Conservation (phyloP, 2,797 vertebrate species). For the Alfaro cultratus region DNA sequence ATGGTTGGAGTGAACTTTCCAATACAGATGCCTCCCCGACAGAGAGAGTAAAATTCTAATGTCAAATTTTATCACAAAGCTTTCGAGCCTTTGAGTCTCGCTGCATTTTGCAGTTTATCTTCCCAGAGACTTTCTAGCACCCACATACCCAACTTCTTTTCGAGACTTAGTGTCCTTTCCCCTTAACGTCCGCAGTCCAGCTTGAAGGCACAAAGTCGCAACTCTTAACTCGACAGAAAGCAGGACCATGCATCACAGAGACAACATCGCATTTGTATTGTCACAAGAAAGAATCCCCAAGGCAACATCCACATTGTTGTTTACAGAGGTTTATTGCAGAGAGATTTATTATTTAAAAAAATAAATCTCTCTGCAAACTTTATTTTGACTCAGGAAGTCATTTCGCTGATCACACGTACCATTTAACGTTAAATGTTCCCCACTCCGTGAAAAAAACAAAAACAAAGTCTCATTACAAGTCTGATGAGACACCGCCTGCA, state of each 20-base stretch:
- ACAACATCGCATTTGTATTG: conserved; percentile 12
- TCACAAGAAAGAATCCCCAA: conserved; percentile 1
- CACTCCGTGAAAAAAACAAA: conserved; percentile 9
- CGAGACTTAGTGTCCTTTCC: not conserved
- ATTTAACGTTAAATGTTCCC: conserved; percentile 22
- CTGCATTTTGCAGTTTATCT: not conserved
- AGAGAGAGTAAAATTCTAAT: conserved; percentile 5
- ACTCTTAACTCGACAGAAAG: not conserved
- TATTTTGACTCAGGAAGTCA: not conserved
- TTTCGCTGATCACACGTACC: conserved; percentile 19
- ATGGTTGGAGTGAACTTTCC: not conserved
- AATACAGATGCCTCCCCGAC: not conserved
- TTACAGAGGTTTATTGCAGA: no score
- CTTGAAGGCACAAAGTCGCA: conserved; percentile 1
- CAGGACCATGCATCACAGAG: not conserved
- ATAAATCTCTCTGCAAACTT: conserved; percentile 3
- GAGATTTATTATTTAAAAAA: conserved; percentile 5
- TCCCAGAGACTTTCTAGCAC: not conserved
- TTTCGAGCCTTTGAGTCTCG: not conserved
- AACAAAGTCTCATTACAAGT: conserved; percentile 7
- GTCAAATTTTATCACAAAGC: not conserved
- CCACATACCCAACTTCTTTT: conserved; percentile 14
- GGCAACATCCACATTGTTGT: not conserved
- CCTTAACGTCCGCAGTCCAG: not conserved
- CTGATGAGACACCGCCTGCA: conserved; percentile 25